Conservation (phyloP, 2,113 vertebrate genomes). For the Chloropsis hardwickii region DNA sequence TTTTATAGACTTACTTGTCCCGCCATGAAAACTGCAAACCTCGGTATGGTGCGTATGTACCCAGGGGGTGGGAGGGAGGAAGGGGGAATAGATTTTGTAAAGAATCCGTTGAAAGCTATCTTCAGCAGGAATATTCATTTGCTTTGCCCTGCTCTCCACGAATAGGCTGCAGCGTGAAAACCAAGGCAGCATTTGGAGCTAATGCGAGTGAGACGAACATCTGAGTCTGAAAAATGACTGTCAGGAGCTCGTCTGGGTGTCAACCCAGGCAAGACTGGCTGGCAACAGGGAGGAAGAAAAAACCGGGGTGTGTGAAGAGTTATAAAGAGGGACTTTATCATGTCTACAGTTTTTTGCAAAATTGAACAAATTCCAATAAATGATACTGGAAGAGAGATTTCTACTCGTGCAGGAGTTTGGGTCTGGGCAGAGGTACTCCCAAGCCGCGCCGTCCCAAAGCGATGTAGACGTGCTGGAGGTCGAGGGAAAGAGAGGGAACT, state of each 20-base stretch:
- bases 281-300: background rate
- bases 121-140: constrained; percentile 19
- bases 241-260: background rate
- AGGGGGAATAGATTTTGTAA: constrained; percentile 29
- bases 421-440: background rate
- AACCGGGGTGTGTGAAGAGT: fast-evolving
- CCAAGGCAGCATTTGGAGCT: background rate
- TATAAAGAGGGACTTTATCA: background rate
- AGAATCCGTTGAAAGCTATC: constrained; percentile 31
- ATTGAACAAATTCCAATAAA: background rate
- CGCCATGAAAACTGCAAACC: constrained; percentile 57
- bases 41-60: background rate
- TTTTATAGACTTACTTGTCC: constrained; percentile 53
- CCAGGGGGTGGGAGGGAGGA: background rate
- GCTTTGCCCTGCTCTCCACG: background rate
- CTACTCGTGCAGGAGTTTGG: background rate
- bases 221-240: background rate
- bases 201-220: background rate
- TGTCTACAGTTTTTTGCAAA: background rate
- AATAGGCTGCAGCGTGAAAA: background rate
- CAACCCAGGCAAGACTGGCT: background rate
- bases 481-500: background rate
- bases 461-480: background rate
- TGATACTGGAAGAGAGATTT: background rate
- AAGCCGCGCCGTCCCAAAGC: fast-evolving